Percentiles rank a stretch among this genome's conserved stretches.
Conservation (phyloP, 2,113 vertebrate genomes). For the Chiloscyllium plagiosum region DNA sequence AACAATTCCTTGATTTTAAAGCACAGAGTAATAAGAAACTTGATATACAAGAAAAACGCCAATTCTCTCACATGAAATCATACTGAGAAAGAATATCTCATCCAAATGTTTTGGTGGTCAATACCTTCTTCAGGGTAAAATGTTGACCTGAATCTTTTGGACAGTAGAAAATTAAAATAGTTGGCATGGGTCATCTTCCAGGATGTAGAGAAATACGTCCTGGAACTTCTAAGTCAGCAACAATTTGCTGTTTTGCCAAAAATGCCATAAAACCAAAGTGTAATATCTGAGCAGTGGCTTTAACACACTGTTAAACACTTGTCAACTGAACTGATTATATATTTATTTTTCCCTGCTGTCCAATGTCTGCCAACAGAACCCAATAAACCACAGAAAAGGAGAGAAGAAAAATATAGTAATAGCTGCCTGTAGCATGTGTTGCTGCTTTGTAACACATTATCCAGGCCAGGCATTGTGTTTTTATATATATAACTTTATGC, state of each 20-base stretch:
- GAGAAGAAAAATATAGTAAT: conserved; percentile 30
- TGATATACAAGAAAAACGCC: neutral
- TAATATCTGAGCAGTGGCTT: conserved; percentile 24
- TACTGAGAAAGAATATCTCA: neutral
- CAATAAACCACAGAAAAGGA: conserved; percentile 32
- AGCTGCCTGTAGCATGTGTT: conserved; percentile 19
- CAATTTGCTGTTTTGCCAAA: conserved; percentile 13
- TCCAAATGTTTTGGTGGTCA: neutral
- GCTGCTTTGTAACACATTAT: conserved; percentile 12
- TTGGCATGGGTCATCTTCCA: neutral
- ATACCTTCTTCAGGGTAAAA: conserved; percentile 9
- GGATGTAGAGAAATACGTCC: neutral
- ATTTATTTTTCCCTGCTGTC: conserved; percentile 7
- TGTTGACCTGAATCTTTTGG: neutral
- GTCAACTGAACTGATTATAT: conserved; percentile 18
- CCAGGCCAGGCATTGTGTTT: neutral
- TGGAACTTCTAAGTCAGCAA: conserved; percentile 7
- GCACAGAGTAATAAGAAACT: neutral
- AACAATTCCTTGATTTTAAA: neutral
- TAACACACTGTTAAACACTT: conserved; percentile 31
- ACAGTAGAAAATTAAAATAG: neutral
- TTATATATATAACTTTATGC: neutral
- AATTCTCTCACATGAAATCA: neutral
- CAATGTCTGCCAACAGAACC: conserved; percentile 26
- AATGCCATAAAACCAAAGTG: neutral